Base-by-base conservation (phyloP, 2,797 vertebrate genomes). In the Balearica regulorum region DNA sequence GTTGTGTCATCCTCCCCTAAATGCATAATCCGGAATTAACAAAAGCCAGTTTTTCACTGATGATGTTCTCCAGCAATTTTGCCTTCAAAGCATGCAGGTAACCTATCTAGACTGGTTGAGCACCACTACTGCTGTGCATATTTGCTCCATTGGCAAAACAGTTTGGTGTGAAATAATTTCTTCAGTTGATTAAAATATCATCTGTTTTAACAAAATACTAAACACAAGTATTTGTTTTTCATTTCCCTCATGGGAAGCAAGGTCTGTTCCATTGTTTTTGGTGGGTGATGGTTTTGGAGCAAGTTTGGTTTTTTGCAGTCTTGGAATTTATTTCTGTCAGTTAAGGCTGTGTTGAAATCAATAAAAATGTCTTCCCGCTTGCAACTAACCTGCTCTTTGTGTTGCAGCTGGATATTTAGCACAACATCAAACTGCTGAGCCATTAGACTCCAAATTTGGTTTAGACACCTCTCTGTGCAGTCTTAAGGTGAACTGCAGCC, bases 301-400 rank as follows among this genome's bases (percentile, higher is more conserved):
- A 76, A 37, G 11, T 61, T 68, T 46, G 22, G 1, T 2, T 35
- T 80, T 83, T 60, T 76, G 43, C 11, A 49, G 18, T 70, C 55
- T 73, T 64, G 53, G 57, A 87, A 68, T 66, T 53, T 72, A 16
- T 94, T 94, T 73, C 51, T 96, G 28, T 77, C 41, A 35, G 24
- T 78, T 77, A 71, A 83, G 15, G 33, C 37, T 79, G 22, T 57
- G 85, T 73, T 89, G n/a, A 84, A 53, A 71, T 60, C 53, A 83
- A 5, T 51, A 61, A n/a, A 70, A 76, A 51, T 15, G 13, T 73
- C 37, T 92, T 75, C 11, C 61, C 57, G 43, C 54, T 93, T 79
- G 26, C 54, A 82, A 18, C 37, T 90, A 65, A 78, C 19, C 41
- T 60, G 60, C 24, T 66, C 11, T 81, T 87, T 82, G 35, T 60